Evolutionary conservation across 2,888 invertebrate genomes (phyloP), one percentile per base, ranked within the genome.

Genomic region (Tetrapedia diversipes): DNA sequence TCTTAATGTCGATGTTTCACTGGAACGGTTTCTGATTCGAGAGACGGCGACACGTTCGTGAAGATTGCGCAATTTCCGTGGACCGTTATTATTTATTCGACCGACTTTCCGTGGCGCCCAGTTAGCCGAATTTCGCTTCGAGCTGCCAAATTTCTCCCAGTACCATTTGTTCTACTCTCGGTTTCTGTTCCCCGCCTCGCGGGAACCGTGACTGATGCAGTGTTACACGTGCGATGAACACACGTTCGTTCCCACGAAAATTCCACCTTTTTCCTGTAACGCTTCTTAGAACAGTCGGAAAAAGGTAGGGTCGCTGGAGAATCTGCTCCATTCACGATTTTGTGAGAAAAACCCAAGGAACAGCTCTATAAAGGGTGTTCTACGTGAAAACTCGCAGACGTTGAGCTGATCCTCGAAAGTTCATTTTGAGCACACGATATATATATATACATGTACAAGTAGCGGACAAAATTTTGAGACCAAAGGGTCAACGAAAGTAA

Each of bases 271-370:
- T 16, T 29, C 4, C n/a, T 22, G 22, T 0, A 3, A 8, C 22
- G 19, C 11, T 1, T 29, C 10, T 0, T 11, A 29, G 27, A n/a
- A 8, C n/a, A 29, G n/a, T 27, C 8, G 2, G 8, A n/a, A 29
- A 10, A 14, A 27, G 16, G 10, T 10, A 8, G 8, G 11, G 4
- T 32, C 53, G 32, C 24, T 19, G 11, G 39, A 37, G 22, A 10
- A 10, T n/a, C n/a, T n/a, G n/a, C 24, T 10, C 41, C 57, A 41
- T 57, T 57, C 27, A 29, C 27, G 41, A 57, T 41, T 57, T 41
- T 14, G 10, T 6, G 10, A 14, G n/a, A 27, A 41, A 57, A 41
- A 57, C n/a, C n/a, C n/a, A n/a, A n/a, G n/a, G n/a, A n/a, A n/a
- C n/a, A n/a, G n/a, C n/a, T n/a, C n/a, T n/a, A n/a, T n/a, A n/a